phyloP scores from a whole-genome alignment of 2,797 vertebrate species.

The Antrozous pallidus region DNA sequence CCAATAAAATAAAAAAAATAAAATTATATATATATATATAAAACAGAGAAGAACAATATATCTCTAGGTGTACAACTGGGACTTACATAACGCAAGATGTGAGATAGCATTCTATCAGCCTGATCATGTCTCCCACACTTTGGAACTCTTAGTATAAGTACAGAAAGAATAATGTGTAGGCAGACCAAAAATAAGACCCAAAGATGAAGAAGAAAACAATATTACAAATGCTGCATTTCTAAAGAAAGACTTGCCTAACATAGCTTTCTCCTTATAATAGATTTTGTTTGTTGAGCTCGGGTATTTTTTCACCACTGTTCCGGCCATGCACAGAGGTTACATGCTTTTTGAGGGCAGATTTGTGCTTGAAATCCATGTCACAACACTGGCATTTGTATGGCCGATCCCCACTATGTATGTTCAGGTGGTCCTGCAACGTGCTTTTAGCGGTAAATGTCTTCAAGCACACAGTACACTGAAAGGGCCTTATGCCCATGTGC shows the following conservation, averaged over 20 bases:
- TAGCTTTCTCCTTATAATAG: slow-evolving; percentile 77
- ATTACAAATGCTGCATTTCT: slow-evolving; percentile 47
- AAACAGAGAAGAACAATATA: slow-evolving; percentile 15
- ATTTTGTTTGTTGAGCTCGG: slow-evolving; percentile 82
- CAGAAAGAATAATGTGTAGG: slow-evolving; percentile 16
- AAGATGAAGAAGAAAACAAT: not conserved
- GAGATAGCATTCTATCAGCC: slow-evolving; percentile 11
- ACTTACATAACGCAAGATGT: not conserved
- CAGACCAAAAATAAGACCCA: slow-evolving; percentile 25
- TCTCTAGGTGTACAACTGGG: not conserved
- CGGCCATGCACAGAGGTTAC: slow-evolving; percentile 86
- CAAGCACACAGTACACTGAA: slow-evolving; percentile 86
- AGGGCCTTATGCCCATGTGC: slow-evolving; percentile 87
- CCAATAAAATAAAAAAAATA: too few relatives aligned
- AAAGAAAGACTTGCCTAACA: slow-evolving; percentile 31
- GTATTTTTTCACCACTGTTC: slow-evolving; percentile 79
- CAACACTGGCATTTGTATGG: slow-evolving; percentile 87
- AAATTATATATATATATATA: too few relatives aligned
- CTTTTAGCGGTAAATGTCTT: slow-evolving; percentile 88
- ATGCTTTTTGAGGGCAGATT: slow-evolving; percentile 87
- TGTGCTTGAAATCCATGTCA: slow-evolving; percentile 90
- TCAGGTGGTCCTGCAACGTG: slow-evolving; percentile 86
- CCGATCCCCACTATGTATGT: slow-evolving; percentile 86
- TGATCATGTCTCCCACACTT: slow-evolving; percentile 24
- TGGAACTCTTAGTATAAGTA: slow-evolving; percentile 19